These are phyloP conservation scores for Rhizomys pruinosus DNA, from an alignment of 2,113 vertebrate species.

Conservation along the genomic window DNA sequence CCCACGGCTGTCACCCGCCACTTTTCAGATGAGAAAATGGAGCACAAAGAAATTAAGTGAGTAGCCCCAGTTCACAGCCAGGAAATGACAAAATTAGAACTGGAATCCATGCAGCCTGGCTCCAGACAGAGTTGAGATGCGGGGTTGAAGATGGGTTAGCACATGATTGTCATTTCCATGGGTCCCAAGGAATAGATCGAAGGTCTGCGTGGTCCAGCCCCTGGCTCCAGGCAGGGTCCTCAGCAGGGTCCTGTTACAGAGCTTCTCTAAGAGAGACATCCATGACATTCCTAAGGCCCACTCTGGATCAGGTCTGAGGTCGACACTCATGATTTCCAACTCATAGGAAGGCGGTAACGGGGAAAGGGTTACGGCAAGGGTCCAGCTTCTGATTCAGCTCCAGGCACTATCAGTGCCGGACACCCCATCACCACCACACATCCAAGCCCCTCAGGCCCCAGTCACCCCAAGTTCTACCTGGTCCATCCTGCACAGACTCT, in stretches of 20 bases:
- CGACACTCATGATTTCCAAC: neutral
- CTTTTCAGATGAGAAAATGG: neutral
- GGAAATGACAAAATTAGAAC: neutral
- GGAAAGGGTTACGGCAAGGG: neutral
- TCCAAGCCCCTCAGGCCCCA: neutral
- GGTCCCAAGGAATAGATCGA: neutral
- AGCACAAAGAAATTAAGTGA: neutral
- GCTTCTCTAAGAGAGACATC: neutral
- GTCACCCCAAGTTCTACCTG: neutral
- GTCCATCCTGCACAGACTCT: neutral
- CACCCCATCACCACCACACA: neutral
- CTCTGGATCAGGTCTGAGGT: neutral
- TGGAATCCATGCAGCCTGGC: neutral
- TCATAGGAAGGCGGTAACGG: neutral
- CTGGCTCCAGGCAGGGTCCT: neutral
- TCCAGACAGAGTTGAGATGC: neutral
- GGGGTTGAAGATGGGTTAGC: neutral
- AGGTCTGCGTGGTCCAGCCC: neutral
- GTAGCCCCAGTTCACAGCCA: neutral
- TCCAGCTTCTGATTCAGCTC: neutral
- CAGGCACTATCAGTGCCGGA: neutral
- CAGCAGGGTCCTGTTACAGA: neutral
- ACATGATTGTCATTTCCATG: neutral
- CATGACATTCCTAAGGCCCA: neutral
- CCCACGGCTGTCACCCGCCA: neutral